Evolutionary conservation across 2,797 vertebrate species (phyloP).

Genomic region (Gymnoscopelus braueri): DNA sequence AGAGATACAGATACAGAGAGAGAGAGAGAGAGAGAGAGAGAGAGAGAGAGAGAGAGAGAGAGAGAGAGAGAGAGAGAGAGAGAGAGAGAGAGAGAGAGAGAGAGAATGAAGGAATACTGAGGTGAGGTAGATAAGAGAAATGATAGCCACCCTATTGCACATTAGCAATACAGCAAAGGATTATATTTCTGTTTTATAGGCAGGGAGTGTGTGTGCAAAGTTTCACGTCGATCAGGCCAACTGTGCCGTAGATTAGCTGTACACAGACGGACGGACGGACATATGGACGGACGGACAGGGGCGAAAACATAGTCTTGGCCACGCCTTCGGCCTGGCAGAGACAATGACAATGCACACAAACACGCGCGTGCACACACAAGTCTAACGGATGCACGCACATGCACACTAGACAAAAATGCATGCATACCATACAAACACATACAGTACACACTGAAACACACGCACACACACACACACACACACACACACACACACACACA

Average conservation of each 20-base stretch:
- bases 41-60: neutral
- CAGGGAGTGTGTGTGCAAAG: no score
- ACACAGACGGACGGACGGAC: no score
- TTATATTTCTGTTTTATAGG: no score
- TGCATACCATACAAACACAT: constrained; percentile 22
- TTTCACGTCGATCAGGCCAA: no score
- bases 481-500: constrained; percentile 37
- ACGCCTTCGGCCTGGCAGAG: no score
- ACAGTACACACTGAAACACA: constrained; percentile 8
- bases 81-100: constrained; percentile 18
- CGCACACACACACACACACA: neutral
- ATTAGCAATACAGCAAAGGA: no score
- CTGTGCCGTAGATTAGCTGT: no score
- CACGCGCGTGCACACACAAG: neutral
- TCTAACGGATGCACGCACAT: neutral
- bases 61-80: constrained; percentile 15
- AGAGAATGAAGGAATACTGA: constrained; percentile 11
- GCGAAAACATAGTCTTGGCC: no score
- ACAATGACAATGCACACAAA: no score
- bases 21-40: neutral
- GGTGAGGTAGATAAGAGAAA: constrained; percentile 23
- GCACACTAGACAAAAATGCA: neutral
- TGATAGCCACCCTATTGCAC: constrained; percentile 29
- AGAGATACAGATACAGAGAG: neutral
- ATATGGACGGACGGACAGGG: no score